Evolutionary conservation across 2,113 vertebrate genomes (phyloP), one percentile per base, ranked within the genome.

Genomic region (Salvator merianae): DNA sequence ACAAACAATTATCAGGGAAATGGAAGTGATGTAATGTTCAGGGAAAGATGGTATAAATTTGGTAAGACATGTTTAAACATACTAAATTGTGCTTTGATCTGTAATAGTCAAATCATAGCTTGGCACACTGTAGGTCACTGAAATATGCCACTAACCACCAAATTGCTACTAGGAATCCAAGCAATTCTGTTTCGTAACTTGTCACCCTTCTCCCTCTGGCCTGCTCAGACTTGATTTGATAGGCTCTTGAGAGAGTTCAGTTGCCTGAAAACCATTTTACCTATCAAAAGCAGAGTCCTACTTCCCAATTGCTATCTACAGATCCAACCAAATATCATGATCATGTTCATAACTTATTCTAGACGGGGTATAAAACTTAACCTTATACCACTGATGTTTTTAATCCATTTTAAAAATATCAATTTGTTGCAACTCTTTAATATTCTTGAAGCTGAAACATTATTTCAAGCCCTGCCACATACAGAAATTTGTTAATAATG

Each of bases 401-500:
- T 76, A 47, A 55, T 76, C 20, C 2, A 59, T 55, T 55, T 32
- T 13, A 47, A 74, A 47, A 74, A 47, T 34, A 55, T 22, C 14
- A 20, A 38, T 72, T 59, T 59, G 3, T 59, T 20, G 34, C 32
- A 62, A 22, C n/a, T 7, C 24, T 62, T 32, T 68, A 68, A 34
- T 26, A 7, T 10, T 34, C 55, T 70, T 85, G 87, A 85, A 34
- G 43, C 24, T 81, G 30, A 81, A 82, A 59, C 22, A 43, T 9
- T 14, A 3, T 7, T 4, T 18, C 10, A 24, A 83, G 16, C 87
- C 81, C 85, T 83, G 90, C 68, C 10, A 88, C 68, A 40, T 85
- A 90, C 55, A 88, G 88, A 89, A 75, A 59, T 20, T 84, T 86
- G 92, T 90, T 66, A 91, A 88, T 86, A 40, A 76, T 84, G 91